These are phyloP conservation scores for Mamestra configurata DNA, from an alignment of 1,140 invertebrate species.

Conservation along the genomic window DNA sequence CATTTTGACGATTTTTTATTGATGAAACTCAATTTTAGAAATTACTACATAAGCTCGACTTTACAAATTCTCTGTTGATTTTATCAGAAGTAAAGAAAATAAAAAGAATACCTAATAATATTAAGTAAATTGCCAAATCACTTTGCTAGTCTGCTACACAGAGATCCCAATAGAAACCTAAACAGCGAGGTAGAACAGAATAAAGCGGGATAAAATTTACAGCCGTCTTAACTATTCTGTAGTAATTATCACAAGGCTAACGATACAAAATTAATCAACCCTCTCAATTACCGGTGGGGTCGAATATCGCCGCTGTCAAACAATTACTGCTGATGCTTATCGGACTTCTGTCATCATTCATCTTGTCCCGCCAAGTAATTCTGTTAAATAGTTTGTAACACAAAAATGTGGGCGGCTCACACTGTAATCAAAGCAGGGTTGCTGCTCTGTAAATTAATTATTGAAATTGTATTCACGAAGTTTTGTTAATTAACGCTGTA, in stretches of 20 bases:
- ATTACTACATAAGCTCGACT: too few species aligned
- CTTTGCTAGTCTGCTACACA: constrained; percentile 5
- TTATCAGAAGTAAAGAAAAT: background rate
- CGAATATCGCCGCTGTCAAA: constrained; percentile 59
- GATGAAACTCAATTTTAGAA: too few species aligned
- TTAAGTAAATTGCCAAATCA: background rate
- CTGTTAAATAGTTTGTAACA: constrained; percentile 48
- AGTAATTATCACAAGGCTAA: constrained; percentile 44
- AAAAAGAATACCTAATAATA: background rate
- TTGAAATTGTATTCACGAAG: constrained; percentile 1
- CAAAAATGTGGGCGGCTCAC: constrained; percentile 36
- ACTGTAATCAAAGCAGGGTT: constrained; percentile 39
- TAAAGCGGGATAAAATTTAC: constrained; percentile 3
- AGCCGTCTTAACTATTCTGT: constrained; percentile 12
- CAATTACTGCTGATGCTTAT: constrained; percentile 63
- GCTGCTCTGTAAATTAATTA: background rate
- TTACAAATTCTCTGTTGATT: background rate
- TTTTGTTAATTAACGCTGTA: constrained; percentile 12
- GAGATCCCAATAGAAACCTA: background rate
- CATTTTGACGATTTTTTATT: too few species aligned
- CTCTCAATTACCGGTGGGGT: constrained; percentile 47
- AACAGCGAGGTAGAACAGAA: background rate
- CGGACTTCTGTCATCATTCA: constrained; percentile 59
- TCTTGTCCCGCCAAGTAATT: constrained; percentile 48
- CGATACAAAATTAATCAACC: constrained; percentile 51